A percentile compares a stretch with the other conserved stretches of the same genome.
Evolutionary conservation across 2,888 invertebrate species (phyloP).

Genomic region (Agrochola lychnidis): DNA sequence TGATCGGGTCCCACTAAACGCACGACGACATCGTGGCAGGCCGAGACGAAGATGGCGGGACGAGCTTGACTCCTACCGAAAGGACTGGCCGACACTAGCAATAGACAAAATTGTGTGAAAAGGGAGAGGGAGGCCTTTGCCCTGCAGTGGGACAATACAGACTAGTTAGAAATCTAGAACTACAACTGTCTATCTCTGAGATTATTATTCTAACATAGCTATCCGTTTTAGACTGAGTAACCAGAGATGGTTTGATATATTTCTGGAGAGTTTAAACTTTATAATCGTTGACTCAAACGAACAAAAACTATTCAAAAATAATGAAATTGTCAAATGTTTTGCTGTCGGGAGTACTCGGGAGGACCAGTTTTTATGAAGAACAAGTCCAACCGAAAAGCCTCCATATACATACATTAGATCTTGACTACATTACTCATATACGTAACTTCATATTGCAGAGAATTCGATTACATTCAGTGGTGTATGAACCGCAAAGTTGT

Average conservation of each 20-base stretch:
- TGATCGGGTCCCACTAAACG: too few relatives aligned
- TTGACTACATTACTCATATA: constrained; percentile 4
- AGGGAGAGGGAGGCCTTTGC: too few relatives aligned
- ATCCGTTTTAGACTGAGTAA: neutral
- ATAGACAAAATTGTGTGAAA: too few relatives aligned
- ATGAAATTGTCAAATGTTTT: neutral
- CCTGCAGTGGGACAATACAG: too few relatives aligned
- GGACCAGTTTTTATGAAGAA: neutral
- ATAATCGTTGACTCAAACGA: constrained; percentile 1
- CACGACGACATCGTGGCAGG: too few relatives aligned
- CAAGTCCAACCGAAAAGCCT: neutral
- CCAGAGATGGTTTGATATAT: neutral
- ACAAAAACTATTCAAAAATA: neutral
- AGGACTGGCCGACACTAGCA: too few relatives aligned
- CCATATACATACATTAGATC: neutral
- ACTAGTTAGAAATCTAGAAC: neutral
- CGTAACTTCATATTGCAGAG: constrained; percentile 10
- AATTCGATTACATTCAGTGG: constrained; percentile 10
- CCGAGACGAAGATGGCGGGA: too few relatives aligned
- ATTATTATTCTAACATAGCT: neutral
- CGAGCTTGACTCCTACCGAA: too few relatives aligned
- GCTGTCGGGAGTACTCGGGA: neutral
- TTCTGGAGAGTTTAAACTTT: neutral
- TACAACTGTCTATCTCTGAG: too few relatives aligned
- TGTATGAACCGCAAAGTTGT: constrained; percentile 14